Evolutionary conservation across 2,888 invertebrate genomes (phyloP).

Genomic region (Pedicia rivosa): DNA sequence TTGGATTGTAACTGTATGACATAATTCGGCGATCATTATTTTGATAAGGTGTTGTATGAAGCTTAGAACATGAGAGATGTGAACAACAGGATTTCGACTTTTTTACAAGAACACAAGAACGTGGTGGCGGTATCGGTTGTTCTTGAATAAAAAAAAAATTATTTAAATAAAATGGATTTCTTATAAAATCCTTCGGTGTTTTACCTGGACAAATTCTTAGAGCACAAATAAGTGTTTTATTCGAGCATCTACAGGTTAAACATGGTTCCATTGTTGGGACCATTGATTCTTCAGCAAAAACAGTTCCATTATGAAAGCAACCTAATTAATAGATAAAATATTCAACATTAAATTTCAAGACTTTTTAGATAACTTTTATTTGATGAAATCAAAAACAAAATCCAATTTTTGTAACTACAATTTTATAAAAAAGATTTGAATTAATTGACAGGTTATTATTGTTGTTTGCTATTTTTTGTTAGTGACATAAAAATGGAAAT

Average conservation of each 20-base stretch:
- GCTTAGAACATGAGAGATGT: slow-evolving; percentile 57
- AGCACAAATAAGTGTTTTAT: slow-evolving; percentile 57
- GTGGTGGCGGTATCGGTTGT: slow-evolving; percentile 57
- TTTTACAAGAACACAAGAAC: slow-evolving; percentile 54
- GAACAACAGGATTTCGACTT: slow-evolving; percentile 58
- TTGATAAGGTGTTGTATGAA: slow-evolving; percentile 15
- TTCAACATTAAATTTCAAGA: too few species aligned
- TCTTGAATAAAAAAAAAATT: slow-evolving; percentile 16
- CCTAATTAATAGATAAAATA: slow-evolving; percentile 31
- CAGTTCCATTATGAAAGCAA: slow-evolving; percentile 56
- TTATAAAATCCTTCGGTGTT: neutral
- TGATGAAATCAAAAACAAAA: too few species aligned
- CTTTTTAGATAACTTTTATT: too few species aligned
- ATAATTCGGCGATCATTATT: neutral
- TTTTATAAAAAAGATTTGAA: too few species aligned
- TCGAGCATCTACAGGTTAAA: slow-evolving; percentile 56
- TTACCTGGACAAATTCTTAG: slow-evolving; percentile 51
- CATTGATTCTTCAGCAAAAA: slow-evolving; percentile 45
- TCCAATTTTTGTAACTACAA: too few species aligned
- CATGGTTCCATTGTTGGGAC: slow-evolving; percentile 61
- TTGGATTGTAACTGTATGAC: slow-evolving; percentile 11
- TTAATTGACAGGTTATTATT: too few species aligned
- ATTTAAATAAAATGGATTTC: neutral
- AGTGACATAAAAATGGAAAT: too few species aligned
- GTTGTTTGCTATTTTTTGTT: too few species aligned